Evolutionary conservation across 2,113 vertebrate species (phyloP), one percentile per base, ranked within the genome.

Genomic region (Cochlearius cochlearius): DNA sequence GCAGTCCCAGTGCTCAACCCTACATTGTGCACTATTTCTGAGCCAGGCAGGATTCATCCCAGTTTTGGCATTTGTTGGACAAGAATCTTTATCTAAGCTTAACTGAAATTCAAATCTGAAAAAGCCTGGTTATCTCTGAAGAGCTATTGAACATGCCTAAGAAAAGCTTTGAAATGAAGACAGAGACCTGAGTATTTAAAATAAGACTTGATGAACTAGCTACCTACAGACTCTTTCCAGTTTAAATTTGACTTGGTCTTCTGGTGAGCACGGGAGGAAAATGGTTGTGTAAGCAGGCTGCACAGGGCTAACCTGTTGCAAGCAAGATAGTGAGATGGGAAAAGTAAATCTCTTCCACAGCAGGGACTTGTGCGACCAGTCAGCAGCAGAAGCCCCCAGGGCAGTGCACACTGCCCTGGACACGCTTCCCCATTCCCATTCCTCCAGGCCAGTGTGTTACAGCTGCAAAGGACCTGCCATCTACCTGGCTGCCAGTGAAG

Each of bases 321-420:
- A 78, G 9, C 6, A n/a, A 63, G n/a, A 55, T 0, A 43, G 27
- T 25, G 47, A 80, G 12, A 50, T 21, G 22, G 26, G 34, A 92
- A 93, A 91, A 91, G 81, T 50, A 67, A 90, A 82, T 56, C 56
- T 86, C 52, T 75, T 72, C 36, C 10, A 5, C n/a, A 60, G 30
- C 6, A 80, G 41, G 38, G 12, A 74, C 30, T 38, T 73, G 30
- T 47, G 67, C 2, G 18, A 41, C 19, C 1, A 6, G 34, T 39
- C 50, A 47, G 38, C 72, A 80, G 52, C 32, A 79, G 49, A 22
- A 90, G 25, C 11, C 49, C 8, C 18, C 26, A 30, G 27, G 11
- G 53, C 9, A 78, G 29, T 2, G 1, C 29, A 81, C 60, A 18
- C 2, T 0, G 0, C 29, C 63, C 59, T 6, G 3, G 19, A 52